Percentiles rank a stretch among this genome's conserved stretches.
Conservation (phyloP, 1,140 invertebrate species). For the Gonatopus flavifemur region DNA sequence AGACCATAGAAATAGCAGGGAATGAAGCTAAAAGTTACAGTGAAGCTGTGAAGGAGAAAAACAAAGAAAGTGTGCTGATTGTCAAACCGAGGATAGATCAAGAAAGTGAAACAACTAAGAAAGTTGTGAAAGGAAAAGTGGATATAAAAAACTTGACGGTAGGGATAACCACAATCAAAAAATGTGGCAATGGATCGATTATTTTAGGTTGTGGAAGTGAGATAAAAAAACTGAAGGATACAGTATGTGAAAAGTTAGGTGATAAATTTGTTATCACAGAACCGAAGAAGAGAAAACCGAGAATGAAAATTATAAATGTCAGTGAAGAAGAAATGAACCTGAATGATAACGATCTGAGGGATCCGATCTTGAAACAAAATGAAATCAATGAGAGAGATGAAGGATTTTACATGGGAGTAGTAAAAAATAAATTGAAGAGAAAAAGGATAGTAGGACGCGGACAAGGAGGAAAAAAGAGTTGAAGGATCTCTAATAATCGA, state of each 20-base stretch:
- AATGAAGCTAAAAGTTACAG: conserved; percentile 19
- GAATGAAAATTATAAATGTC: conserved; percentile 14
- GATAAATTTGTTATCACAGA: not conserved
- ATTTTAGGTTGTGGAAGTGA: conserved; percentile 14
- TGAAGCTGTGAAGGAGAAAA: conserved; percentile 8
- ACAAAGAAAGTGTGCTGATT: conserved; percentile 21
- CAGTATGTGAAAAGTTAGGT: not conserved
- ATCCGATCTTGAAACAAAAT: not conserved
- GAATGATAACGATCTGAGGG: not conserved
- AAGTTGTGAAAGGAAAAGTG: conserved; percentile 12
- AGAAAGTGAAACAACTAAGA: conserved; percentile 8
- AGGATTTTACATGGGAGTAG: no score
- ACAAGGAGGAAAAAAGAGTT: not conserved
- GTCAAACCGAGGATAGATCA: conserved; percentile 7
- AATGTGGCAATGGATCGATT: conserved; percentile 12
- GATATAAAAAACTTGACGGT: conserved; percentile 17
- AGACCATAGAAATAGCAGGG: not conserved
- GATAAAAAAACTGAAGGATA: not conserved
- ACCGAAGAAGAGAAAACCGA: conserved; percentile 3
- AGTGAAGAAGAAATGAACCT: conserved; percentile 9
- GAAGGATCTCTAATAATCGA: conserved; percentile 4
- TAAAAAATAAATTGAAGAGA: no score
- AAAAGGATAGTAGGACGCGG: no score
- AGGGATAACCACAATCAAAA: conserved; percentile 15
- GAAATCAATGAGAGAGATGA: no score